phyloP scores from a whole-genome alignment of 2,113 vertebrate genomes.

The Festucalex cinctus region DNA sequence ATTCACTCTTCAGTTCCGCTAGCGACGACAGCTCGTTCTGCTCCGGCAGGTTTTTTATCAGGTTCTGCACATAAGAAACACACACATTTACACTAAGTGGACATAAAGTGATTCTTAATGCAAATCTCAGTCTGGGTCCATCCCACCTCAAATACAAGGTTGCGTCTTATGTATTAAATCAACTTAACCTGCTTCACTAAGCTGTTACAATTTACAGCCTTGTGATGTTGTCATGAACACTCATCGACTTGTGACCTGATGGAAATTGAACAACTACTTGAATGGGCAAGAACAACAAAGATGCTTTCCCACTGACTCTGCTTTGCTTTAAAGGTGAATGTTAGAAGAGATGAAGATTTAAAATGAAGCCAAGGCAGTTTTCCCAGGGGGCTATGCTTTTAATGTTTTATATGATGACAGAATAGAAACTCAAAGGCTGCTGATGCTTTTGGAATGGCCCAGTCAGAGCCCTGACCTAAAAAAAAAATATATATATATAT shows the following conservation, averaged over 20 bases:
- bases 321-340: no score
- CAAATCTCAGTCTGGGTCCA: slow-evolving; percentile 38
- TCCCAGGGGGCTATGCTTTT: no score
- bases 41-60: slow-evolving; percentile 94
- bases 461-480: no score
- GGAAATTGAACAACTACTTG: neutral
- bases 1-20: slow-evolving; percentile 88
- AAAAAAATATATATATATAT: no score
- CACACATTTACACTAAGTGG: slow-evolving; percentile 12
- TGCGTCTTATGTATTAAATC: slow-evolving; percentile 7
- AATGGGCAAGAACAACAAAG: no score
- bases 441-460: no score
- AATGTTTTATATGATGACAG: no score
- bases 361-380: no score
- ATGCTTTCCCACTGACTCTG: no score
- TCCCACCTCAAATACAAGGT: slow-evolving; percentile 13
- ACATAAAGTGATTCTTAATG: slow-evolving; percentile 47
- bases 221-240: neutral
- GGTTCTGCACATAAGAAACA: slow-evolving; percentile 78
- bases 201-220: neutral
- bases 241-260: neutral
- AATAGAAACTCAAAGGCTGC: no score
- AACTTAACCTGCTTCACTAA: slow-evolving; percentile 9
- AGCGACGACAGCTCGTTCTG: slow-evolving; percentile 88
- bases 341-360: no score